Base-by-base conservation (phyloP, 1,140 invertebrate genomes). In the Lasaia peninsularis region DNA sequence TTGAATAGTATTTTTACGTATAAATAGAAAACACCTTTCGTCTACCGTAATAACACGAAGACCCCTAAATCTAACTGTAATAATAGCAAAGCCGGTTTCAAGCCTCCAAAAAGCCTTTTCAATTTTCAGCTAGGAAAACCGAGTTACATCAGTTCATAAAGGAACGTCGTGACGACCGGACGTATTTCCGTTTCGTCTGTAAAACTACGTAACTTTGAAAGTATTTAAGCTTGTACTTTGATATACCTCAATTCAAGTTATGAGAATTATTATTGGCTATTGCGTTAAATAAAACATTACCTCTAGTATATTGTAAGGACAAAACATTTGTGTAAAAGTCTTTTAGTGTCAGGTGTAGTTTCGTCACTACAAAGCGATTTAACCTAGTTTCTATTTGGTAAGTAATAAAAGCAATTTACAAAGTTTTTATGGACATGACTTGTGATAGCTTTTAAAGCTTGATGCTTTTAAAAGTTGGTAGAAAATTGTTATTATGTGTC, bases 121-220 rank as follows among this genome's bases (percentile, higher is more conserved):
- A 44, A 44, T 44, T 44, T 44, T 44, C 40, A 20, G 40, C 40
- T 10, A 44, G 16, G 40, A 18, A 44, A 44, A 18, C 37, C 40
- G 40, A 44, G 18, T 44, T 20, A 16, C 37, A 18, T 3, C 37
- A 40, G 37, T 40, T 16, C 14, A 40, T 40, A 14, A 40, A 40
- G 16, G 12, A 18, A 16, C 8, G 9, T 40, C 37, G 37, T 18
- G 3, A 40, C 37, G 37, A 0, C 16, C 3, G n/a, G 16, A 2
- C 37, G 37, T 16, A 14, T 40, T 18, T 40, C 14, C 16, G 8
- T 7, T 37, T 40, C 16, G 8, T 2, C 6, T 2, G 8, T 9
- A 18, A 40, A 40, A 40, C 37, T 40, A 40, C 37, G 37, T 40
- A 40, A 40, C 37, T 40, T 40, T 40, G 2, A 18, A 40, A 18